These are phyloP conservation scores for Mizuhopecten yessoensis DNA, from an alignment of 1,140 invertebrate genomes.

Conservation along the genomic window DNA sequence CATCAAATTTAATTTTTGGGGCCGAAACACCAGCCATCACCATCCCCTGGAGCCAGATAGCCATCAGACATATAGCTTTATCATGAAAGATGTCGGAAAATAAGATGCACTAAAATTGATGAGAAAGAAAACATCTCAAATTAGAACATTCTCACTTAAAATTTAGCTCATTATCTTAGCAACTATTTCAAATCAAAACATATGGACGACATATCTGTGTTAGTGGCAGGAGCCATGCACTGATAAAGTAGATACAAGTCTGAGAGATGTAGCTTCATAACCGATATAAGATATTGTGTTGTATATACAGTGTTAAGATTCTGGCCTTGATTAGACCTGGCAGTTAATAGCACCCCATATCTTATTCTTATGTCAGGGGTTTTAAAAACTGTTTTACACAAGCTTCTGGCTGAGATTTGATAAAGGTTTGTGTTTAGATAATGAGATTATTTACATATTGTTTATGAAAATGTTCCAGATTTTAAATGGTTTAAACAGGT, in stretches of 20 bases:
- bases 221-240: slow-evolving; percentile 9
- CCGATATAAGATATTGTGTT: slow-evolving; percentile 29
- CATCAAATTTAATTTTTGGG: slow-evolving; percentile 31
- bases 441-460: neutral
- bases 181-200: slow-evolving; percentile 40
- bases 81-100: slow-evolving; percentile 26
- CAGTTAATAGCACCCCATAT: slow-evolving; percentile 3
- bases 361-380: neutral
- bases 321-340: neutral
- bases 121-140: slow-evolving; percentile 34
- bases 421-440: neutral
- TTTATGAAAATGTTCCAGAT: neutral
- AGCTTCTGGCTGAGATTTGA: neutral
- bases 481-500: neutral
- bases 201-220: slow-evolving; percentile 25
- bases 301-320: neutral
- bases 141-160: slow-evolving; percentile 39
- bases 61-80: neutral
- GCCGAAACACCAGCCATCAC: neutral
- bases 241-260: neutral
- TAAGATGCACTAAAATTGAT: slow-evolving; percentile 39
- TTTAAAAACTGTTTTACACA: neutral
- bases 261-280: neutral
- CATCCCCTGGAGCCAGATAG: neutral
- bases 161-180: slow-evolving; percentile 35